A percentile compares a stretch with the other conserved stretches of the same genome.
These are phyloP conservation scores for Drosophila murphyi DNA, from an alignment of 1,140 invertebrate genomes.

Conservation along the genomic window DNA sequence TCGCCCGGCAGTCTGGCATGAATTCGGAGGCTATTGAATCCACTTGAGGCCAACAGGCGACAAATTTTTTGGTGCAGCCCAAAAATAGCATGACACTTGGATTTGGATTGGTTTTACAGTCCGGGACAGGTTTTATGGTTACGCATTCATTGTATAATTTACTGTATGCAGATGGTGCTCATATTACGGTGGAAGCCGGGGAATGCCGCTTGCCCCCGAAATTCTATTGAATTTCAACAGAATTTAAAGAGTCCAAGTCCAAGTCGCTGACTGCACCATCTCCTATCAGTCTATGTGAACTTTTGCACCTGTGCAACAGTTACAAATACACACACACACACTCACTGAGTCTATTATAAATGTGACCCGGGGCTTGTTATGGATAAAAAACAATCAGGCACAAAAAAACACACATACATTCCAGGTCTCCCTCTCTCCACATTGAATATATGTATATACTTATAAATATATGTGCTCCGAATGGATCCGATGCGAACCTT, in stretches of 20 bases:
- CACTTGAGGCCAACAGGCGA: constrained; percentile 70
- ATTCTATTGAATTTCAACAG: constrained; percentile 76
- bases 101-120: constrained; percentile 56
- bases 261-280: constrained; percentile 17
- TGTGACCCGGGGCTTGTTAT: constrained; percentile 68
- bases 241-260: constrained; percentile 38
- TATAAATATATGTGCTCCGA: background rate
- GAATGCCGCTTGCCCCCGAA: constrained; percentile 53
- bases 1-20: constrained; percentile 72
- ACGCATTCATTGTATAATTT: constrained; percentile 70
- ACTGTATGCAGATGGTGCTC: constrained; percentile 71
- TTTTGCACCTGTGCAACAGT: constrained; percentile 63
- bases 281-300: constrained; percentile 51
- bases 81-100: constrained; percentile 81
- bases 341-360: constrained; percentile 66
- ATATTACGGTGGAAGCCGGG: constrained; percentile 46
- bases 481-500: constrained; percentile 18
- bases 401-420: constrained; percentile 20
- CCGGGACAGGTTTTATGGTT: constrained; percentile 76
- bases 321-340: constrained; percentile 16
- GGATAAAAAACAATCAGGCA: constrained; percentile 78
- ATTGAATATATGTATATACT: background rate
- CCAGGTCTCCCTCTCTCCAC: background rate
- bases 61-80: constrained; percentile 65
- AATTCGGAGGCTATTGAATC: constrained; percentile 27